Base-by-base conservation (phyloP, 2,113 vertebrate genomes). In the Calyptomena viridis region DNA sequence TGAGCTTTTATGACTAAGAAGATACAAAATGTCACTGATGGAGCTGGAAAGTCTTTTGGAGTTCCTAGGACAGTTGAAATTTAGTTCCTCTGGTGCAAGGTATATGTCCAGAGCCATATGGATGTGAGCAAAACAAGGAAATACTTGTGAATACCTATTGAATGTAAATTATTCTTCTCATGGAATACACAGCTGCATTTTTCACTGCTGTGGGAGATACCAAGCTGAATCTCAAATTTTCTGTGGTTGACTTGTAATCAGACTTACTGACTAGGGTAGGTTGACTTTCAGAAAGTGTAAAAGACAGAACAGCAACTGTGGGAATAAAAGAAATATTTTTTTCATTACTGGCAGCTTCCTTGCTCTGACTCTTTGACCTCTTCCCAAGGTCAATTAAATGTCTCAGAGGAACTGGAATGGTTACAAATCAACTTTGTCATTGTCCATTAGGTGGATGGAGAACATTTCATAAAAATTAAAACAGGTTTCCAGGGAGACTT, bases 401-500 rank as follows among this genome's bases (percentile, higher is more conserved):
- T 39, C 76, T 80, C 47, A 56, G 49, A 88, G 60, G 56, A 91
- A 50, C 40, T 76, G 60, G 24, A 93, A 55, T 33, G 37, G 56
- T 53, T 90, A 30, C 64, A 89, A 79, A 90, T n/a, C 64, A 90
- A 62, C 60, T 89, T 81, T 49, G 77, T 42, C 72, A n/a, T 92
- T 19, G n/a, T 92, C 66, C 28, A 19, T 64, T 68, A 83, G n/a
- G 40, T 82, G 53, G 49, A 72, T 73, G 62, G 60, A 89, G 85
- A 68, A 66, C 47, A 33, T 68, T 64, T 79, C n/a, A 84, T 42
- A 62, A 95, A 95, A 95, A 49, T 69, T 23, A 58, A 42, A 64
- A 56, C 20, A 24, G n/a, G 88, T 94, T 96, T 95, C 83, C 88
- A 94, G 37, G 76, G 90, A 95, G 72, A 93, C 64, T n/a, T 39